Evolutionary conservation across 2,113 vertebrate species (phyloP), one percentile per base, ranked within the genome.

Genomic region (Crotalus viridis): DNA sequence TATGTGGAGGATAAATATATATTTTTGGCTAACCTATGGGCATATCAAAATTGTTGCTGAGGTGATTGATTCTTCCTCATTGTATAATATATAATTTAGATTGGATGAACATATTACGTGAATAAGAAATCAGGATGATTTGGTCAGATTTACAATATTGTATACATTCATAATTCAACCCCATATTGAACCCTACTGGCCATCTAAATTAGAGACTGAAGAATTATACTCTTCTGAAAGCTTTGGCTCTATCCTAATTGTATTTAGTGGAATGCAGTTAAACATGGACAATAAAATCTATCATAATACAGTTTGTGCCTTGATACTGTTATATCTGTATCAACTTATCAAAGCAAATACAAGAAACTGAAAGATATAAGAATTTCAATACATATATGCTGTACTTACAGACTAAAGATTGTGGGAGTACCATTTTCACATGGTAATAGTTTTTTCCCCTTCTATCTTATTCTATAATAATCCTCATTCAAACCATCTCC

Each of bases 251-350:
- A 93, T 54, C 39, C 33, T 94, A 94, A 92, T 69, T 94, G 24
- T 89, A 90, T 90, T 91, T 69, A 91, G 88, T 93, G 90, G 93
- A 94, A 88, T 92, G n/a, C 57, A 95, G 89, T 90, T 91, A 91
- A 89, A 55, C 91, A 10, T n/a, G 13, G 61, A 17, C 92, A 59
- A 57, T 57, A 64, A 55, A 95, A 92, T 93, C 87, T 89, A 89
- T 86, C 52, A 57, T 93, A 93, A 92, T 86, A 33, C 81, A n/a
- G 24, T 93, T 91, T 91, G 33, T 89, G 51, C 74, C 33, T 43
- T 39, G 86, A 8, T 69, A 46, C 86, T 39, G 54, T 61, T 91
- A 56, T 69, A 87, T 69, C 81, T 57, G 19, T 87, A 94, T 89
- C 93, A 59, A 54, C 90, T 93, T 55, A 93, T 56, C 61, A 19